Percentiles rank a stretch among this genome's conserved stretches.
Conservation (phyloP, 2,888 invertebrate species). For the Teinopalpus imperialis region DNA sequence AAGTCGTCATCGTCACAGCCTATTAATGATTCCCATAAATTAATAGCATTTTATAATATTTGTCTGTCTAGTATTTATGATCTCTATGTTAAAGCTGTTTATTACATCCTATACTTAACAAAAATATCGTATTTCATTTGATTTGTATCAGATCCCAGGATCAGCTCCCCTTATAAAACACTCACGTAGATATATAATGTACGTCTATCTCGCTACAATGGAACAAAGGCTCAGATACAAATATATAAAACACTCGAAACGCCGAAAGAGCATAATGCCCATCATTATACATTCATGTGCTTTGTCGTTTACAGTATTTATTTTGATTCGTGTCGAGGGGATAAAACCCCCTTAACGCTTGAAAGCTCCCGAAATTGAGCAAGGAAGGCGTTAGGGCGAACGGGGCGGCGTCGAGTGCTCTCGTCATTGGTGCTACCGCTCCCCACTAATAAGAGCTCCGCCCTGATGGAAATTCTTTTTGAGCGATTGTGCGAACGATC, state of each 20-base stretch:
- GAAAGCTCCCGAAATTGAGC: slow-evolving; percentile 73
- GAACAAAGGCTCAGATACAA: slow-evolving; percentile 72
- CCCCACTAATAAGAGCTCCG: slow-evolving; percentile 67
- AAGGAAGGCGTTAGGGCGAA: slow-evolving; percentile 59
- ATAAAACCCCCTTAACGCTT: slow-evolving; percentile 72
- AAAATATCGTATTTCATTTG: slow-evolving; percentile 75
- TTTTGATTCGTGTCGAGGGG: slow-evolving; percentile 76
- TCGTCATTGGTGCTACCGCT: slow-evolving; percentile 54
- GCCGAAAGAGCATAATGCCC: slow-evolving; percentile 75
- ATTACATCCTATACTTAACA: slow-evolving; percentile 46
- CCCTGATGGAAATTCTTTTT: slow-evolving; percentile 60
- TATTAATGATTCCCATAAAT: too few relatives aligned
- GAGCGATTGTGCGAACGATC: slow-evolving; percentile 34
- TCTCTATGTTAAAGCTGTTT: slow-evolving; percentile 38
- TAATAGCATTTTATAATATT: too few relatives aligned
- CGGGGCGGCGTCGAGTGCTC: slow-evolving; percentile 46
- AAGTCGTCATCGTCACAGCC: too few relatives aligned
- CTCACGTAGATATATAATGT: slow-evolving; percentile 51
- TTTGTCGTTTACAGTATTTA: slow-evolving; percentile 80
- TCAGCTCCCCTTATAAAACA: slow-evolving; percentile 63
- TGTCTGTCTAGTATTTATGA: too few relatives aligned
- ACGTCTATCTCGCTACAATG: slow-evolving; percentile 69
- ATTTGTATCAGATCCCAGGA: slow-evolving; percentile 66
- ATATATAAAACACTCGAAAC: slow-evolving; percentile 79
- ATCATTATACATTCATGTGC: slow-evolving; percentile 81